Percentiles rank a stretch among this genome's conserved stretches.
These are phyloP conservation scores for Arctia plantaginis DNA, from an alignment of 2,888 invertebrate genomes.

Conservation along the genomic window DNA sequence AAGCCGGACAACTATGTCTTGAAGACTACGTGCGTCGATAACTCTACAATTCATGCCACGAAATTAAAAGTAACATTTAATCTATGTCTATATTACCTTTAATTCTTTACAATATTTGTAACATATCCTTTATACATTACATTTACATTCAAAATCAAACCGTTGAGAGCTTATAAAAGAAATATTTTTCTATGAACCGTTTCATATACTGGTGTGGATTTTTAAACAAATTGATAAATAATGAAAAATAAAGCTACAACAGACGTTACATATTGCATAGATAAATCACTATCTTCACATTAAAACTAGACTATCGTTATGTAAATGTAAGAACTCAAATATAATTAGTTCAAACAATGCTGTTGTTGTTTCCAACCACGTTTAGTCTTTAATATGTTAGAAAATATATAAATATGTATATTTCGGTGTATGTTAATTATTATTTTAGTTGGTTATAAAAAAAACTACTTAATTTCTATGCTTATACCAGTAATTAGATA, in stretches of 20 bases:
- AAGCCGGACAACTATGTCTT: slow-evolving; percentile 49
- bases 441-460: neutral
- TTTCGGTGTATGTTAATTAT: neutral
- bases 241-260: neutral
- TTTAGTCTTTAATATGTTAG: neutral
- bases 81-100: too few relatives aligned
- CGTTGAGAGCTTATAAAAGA: neutral
- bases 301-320: slow-evolving; percentile 1
- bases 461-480: neutral
- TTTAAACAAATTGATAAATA: too few relatives aligned
- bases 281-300: neutral
- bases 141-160: neutral
- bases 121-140: neutral
- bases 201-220: neutral
- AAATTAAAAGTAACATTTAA: neutral
- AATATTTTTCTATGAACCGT: neutral
- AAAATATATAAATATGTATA: neutral
- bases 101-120: neutral
- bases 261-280: neutral
- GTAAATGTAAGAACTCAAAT: neutral
- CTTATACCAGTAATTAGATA: neutral
- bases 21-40: slow-evolving; percentile 16
- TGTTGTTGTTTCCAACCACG: neutral
- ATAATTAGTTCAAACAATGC: neutral
- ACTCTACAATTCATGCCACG: neutral